phyloP scores from a whole-genome alignment of 2,888 invertebrate species.

The Strigamia crassipes region DNA sequence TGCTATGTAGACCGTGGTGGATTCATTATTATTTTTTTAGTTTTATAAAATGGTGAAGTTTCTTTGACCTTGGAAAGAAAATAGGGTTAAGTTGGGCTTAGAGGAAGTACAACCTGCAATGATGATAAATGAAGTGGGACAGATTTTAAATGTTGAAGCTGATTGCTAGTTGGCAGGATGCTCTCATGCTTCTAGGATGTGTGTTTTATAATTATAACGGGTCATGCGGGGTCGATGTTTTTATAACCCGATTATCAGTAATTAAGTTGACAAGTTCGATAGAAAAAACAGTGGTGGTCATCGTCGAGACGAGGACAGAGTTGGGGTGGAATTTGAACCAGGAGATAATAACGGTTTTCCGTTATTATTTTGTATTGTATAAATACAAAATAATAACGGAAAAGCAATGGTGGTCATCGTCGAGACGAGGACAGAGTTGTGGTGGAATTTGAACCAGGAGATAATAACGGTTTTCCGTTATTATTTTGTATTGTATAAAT shows the following conservation, averaged over 20 bases:
- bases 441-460: too few species aligned
- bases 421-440: too few species aligned
- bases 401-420: too few species aligned
- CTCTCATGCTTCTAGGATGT: background rate
- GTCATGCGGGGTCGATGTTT: background rate
- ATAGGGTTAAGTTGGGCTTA: background rate
- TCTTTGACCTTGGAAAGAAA: background rate
- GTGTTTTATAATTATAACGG: slow-evolving; percentile 50
- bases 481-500: too few species aligned
- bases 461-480: too few species aligned
- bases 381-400: too few species aligned
- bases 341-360: too few species aligned
- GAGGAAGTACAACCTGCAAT: background rate
- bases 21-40: too few species aligned
- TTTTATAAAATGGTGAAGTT: background rate
- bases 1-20: background rate
- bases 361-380: too few species aligned
- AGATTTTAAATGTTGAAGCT: background rate
- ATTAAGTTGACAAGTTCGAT: background rate
- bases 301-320: too few species aligned
- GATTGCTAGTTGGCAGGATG: background rate
- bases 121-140: background rate
- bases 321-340: too few species aligned
- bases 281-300: too few species aligned
- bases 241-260: background rate